Conservation (phyloP, 2,797 vertebrate genomes). For the Esox masquinongy region DNA sequence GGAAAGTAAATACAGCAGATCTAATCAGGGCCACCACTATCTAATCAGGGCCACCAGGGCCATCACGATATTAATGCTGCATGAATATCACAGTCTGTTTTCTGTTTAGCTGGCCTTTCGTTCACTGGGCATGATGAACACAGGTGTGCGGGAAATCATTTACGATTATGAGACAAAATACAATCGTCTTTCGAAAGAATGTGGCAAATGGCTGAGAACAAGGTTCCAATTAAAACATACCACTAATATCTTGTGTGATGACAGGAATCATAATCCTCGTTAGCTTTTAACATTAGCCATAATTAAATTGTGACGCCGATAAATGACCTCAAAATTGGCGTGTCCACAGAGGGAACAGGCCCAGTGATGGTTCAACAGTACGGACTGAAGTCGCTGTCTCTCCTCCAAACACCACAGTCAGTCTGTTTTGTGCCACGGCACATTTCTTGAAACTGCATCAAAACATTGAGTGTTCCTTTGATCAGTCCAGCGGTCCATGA, state of each 20-base stretch:
- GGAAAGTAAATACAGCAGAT: neutral
- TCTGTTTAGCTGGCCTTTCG: neutral
- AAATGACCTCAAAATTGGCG: neutral
- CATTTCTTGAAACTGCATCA: neutral
- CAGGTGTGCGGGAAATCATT: slow-evolving; percentile 34
- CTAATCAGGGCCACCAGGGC: too few species aligned
- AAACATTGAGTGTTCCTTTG: neutral
- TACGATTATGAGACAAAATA: slow-evolving; percentile 38
- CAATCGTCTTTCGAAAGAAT: slow-evolving; percentile 16
- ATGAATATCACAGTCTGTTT: neutral
- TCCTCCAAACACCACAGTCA: neutral
- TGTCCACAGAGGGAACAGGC: neutral
- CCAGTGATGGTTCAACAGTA: neutral
- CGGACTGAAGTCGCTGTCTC: neutral
- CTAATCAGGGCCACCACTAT: too few species aligned
- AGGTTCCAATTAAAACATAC: slow-evolving; percentile 32
- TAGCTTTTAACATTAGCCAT: neutral
- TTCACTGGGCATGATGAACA: slow-evolving; percentile 22
- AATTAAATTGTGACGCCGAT: neutral
- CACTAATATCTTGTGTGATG: neutral
- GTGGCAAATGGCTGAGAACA: slow-evolving; percentile 9
- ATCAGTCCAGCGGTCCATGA: neutral
- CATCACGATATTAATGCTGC: neutral
- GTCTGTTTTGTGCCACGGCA: neutral
- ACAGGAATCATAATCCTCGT: neutral